Evolutionary conservation across 2,888 invertebrate genomes (phyloP).

Genomic region (Thecophora atra): DNA sequence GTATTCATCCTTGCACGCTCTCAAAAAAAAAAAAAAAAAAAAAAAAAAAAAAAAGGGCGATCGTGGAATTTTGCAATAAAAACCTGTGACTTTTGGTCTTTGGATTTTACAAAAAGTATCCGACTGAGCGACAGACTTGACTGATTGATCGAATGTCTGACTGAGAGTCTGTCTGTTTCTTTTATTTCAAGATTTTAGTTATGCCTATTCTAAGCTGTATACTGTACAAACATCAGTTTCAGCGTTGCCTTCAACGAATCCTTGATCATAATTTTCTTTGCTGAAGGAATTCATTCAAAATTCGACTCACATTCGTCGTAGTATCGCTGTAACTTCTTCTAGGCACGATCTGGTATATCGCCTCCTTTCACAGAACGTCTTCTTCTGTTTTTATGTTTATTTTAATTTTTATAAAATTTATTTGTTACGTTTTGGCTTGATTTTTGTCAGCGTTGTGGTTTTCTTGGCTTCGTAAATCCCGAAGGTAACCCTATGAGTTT

Average conservation of each 20-base stretch:
- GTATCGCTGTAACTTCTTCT: constrained; percentile 23
- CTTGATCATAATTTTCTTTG: neutral
- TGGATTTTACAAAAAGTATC: constrained; percentile 5
- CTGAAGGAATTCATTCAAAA: neutral
- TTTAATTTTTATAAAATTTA: neutral
- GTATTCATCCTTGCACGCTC: neutral
- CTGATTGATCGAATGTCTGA: neutral
- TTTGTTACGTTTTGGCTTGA: neutral
- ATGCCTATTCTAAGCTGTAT: too few relatives aligned
- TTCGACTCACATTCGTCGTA: constrained; percentile 16
- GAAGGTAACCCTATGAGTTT: neutral
- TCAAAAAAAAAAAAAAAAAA: neutral
- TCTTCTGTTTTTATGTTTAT: neutral
- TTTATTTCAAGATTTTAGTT: too few relatives aligned
- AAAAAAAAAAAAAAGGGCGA: neutral
- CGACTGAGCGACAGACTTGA: neutral
- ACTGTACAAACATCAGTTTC: neutral
- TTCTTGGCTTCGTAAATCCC: neutral
- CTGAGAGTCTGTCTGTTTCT: neutral
- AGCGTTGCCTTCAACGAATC: neutral
- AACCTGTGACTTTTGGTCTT: constrained; percentile 21
- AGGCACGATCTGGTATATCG: neutral
- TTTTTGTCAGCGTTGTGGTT: neutral
- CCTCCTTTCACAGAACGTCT: too few relatives aligned
- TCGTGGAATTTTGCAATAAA: constrained; percentile 16